Conservation (phyloP, 53 echinoderm and acorn worm species). For the Apostichopus leukothele region DNA sequence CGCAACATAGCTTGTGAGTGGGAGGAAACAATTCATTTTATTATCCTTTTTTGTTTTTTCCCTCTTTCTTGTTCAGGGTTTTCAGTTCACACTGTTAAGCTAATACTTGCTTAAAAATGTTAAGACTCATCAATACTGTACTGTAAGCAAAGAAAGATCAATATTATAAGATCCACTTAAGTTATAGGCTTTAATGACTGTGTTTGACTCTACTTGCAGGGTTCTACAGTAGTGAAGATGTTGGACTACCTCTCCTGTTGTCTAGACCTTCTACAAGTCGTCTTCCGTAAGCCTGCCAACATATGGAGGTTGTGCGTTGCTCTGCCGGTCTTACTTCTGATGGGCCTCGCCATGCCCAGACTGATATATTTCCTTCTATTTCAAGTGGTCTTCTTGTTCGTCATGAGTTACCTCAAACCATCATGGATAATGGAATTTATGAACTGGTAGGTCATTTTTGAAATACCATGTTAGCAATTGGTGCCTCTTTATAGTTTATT, state of each 20-base stretch:
- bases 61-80: too few species aligned
- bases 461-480: background rate
- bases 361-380: background rate
- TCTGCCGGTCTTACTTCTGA: background rate
- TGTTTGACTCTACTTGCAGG: too few species aligned
- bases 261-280: background rate
- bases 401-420: conserved; percentile 17
- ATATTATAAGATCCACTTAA: too few species aligned
- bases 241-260: conserved; percentile 29
- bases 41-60: too few species aligned
- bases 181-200: too few species aligned
- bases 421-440: conserved; percentile 36
- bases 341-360: background rate
- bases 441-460: conserved; percentile 20
- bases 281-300: background rate
- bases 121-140: too few species aligned
- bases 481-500: background rate
- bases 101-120: too few species aligned
- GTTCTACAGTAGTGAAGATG: background rate
- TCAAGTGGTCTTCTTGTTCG: conserved; percentile 20
- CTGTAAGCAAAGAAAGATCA: too few species aligned
- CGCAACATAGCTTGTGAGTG: too few species aligned
- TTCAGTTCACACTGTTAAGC: too few species aligned
- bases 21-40: too few species aligned
- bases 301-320: background rate